Conservation (phyloP, 2,888 invertebrate species). For the Griposia aprilina region DNA sequence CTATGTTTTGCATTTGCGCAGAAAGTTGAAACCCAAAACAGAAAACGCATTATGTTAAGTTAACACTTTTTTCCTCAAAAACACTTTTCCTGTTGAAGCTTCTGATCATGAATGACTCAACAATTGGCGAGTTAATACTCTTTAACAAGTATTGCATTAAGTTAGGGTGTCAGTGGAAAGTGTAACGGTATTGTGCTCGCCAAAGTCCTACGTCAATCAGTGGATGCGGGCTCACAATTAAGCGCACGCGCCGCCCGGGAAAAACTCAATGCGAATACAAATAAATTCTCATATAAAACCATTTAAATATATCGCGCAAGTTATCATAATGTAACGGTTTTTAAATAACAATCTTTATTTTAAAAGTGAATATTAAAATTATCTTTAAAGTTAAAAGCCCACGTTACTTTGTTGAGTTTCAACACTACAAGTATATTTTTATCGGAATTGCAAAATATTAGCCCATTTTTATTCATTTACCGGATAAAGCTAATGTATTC, state of each 20-base stretch:
- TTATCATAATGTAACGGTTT: slow-evolving; percentile 47
- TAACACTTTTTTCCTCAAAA: slow-evolving; percentile 14
- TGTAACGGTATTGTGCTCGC: slow-evolving; percentile 83
- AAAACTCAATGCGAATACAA: slow-evolving; percentile 82
- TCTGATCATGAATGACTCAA: slow-evolving; percentile 45
- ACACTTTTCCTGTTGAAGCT: slow-evolving; percentile 5
- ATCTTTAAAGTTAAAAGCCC: slow-evolving; percentile 5
- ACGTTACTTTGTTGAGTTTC: slow-evolving; percentile 6
- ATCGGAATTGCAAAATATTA: slow-evolving; percentile 14
- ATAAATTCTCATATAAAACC: slow-evolving; percentile 85
- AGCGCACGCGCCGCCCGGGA: slow-evolving; percentile 86
- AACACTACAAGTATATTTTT: background rate
- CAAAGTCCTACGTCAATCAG: slow-evolving; percentile 84
- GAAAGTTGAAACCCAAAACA: background rate
- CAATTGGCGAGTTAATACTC: slow-evolving; percentile 61
- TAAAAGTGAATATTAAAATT: background rate
- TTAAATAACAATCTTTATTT: slow-evolving; percentile 25
- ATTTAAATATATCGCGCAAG: slow-evolving; percentile 73
- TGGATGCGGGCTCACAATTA: slow-evolving; percentile 88
- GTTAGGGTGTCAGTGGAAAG: slow-evolving; percentile 77
- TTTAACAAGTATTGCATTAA: slow-evolving; percentile 69
- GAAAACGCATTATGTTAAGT: background rate
- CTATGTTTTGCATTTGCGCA: background rate
- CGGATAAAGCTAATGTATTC: slow-evolving; percentile 19
- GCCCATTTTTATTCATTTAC: background rate